These are phyloP conservation scores for Pholis gunnellus DNA, from an alignment of 2,113 vertebrate species.

Conservation along the genomic window DNA sequence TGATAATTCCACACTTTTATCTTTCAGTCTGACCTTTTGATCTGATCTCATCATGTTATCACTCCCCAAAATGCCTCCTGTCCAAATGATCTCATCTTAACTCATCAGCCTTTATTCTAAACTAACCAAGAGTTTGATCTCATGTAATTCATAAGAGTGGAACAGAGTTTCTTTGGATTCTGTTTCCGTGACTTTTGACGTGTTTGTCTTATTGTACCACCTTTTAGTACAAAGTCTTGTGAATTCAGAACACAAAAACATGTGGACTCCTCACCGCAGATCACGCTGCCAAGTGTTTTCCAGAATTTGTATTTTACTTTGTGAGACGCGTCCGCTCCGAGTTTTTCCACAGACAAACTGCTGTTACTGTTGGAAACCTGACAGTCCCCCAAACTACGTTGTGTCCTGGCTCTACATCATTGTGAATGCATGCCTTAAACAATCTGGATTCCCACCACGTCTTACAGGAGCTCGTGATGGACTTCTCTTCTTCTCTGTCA, in stretches of 20 bases:
- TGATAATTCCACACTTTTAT: constrained; percentile 1
- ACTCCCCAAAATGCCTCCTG: constrained; percentile 9
- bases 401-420: constrained; percentile 4
- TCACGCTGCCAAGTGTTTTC: not conserved
- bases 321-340: not conserved
- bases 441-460: not conserved
- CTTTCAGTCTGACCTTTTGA: not conserved
- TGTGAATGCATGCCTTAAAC: constrained; percentile 66
- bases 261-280: not conserved
- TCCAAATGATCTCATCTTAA: not conserved
- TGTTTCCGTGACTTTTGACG: constrained; percentile 13
- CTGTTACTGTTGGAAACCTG: not conserved
- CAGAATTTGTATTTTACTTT: not conserved
- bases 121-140: not conserved
- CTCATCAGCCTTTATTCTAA: not conserved
- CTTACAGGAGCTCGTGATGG: constrained; percentile 19
- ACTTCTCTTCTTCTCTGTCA: not conserved
- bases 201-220: constrained; percentile 13
- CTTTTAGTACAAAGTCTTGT: constrained; percentile 1
- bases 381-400: not conserved
- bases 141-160: not conserved
- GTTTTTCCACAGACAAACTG: not conserved
- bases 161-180: not conserved
- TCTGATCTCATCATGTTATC: not conserved
- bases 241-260: not conserved